Evolutionary conservation across 1,140 invertebrate genomes (phyloP), one percentile per base, ranked within the genome.

Genomic region (Polypedilum vanderplanki): DNA sequence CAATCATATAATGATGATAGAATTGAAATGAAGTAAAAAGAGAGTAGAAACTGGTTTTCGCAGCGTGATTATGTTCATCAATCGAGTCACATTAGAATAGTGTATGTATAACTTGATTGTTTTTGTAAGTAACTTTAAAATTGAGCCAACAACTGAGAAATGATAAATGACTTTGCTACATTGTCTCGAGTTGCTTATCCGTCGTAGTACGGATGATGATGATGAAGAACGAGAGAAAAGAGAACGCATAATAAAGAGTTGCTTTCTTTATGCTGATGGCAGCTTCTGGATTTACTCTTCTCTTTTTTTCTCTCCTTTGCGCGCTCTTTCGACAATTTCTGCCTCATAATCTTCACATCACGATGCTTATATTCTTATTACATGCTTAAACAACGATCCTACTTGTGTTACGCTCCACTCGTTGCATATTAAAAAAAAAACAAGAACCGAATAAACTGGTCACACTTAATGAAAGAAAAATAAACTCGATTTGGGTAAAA

Each of bases 1-100:
- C 46, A 57, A 57, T 57, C 46, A 57, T 57, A 57, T 57, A 57
- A 57, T 57, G 46, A 57, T 57, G 46, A 57, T 57, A 57, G 46
- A 57, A 57, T 57, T 57, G 46, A 57, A 57, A 57, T 57, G 46
- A 57, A n/a, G 46, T n/a, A n/a, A 8, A 57, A 57, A 57, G 46
- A 57, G 46, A 57, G n/a, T 4, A 57, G 46, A 57, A 57, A 57
- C 46, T 57, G 46, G 46, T 57, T 57, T 57, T 57, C 12, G 46
- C 24, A 33, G 24, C 12, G 0, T 57, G 8, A 57, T 15, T 57
- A 3, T 57, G 24, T 33, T 33, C 24, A 33, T 33, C 24, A 33
- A 33, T 33, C 24, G 24, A 33, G 24, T 33, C 24, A 33, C 24
- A 33, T 33, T 33, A 33, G 24, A 33, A 33, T 57, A 12, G 3